Evolutionary conservation across 2,113 vertebrate genomes (phyloP), one percentile per base, ranked within the genome.

Genomic region (human): DNA sequence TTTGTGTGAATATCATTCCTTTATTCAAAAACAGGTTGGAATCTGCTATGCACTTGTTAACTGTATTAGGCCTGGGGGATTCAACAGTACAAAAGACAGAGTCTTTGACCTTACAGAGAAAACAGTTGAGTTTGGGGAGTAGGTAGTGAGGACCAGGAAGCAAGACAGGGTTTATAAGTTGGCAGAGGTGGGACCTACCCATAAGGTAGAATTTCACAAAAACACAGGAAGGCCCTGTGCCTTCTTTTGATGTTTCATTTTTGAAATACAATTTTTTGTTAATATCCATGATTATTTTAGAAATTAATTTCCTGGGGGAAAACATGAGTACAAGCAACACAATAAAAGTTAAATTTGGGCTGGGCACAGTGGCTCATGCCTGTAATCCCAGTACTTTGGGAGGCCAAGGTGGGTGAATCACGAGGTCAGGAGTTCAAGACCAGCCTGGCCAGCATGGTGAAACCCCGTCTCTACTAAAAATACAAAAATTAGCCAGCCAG

Each of bases 301-400:
- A 93, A 90, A 84, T 64, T 70, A 88, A 23, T 92, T 89, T 96
- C 55, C 55, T 80, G 72, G 59, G 52, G 18, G 32, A 80, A 92
- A 92, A 89, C 81, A 30, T 81, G 81, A 50, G 57, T 89, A 86
- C 52, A 79, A 68, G n/a, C 81, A 90, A 40, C 40, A 86, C 32
- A n/a, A 84, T 43, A 50, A 38, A 90, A 87, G 66, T 86, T 90
- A 94, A 59, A 52, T 78, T 78, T 89, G 45, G 22, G 8, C 57
- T 0, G 57, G 57, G 57, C 57, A 23, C 57, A 59, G 57, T 59
- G 57, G 57, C 57, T 59, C 22, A 59, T 22, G 23, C 57, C 57
- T 59, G 57, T 23, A 59, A 23, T 59, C 57, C 22, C 22, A 59
- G 8, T 8, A 59, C 57, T 59, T 59, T 59, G 22, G 57, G 23